These are phyloP conservation scores for Lamellibrachia satsuma DNA, from an alignment of 2,888 invertebrate genomes.

Conservation along the genomic window DNA sequence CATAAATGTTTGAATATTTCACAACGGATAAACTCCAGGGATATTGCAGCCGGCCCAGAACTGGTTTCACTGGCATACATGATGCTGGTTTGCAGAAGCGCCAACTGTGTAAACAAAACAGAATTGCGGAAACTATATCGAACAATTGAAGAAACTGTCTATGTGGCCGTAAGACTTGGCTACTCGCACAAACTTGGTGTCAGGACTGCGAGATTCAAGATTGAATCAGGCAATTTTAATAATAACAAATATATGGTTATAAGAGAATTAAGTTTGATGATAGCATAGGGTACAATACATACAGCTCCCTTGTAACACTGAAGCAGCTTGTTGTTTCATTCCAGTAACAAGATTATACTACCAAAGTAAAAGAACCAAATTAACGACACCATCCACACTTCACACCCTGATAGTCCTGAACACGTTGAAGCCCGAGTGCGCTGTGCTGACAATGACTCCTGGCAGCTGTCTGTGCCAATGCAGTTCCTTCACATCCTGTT, in stretches of 20 bases:
- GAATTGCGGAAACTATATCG: no score
- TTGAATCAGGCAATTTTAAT: no score
- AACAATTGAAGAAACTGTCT: no score
- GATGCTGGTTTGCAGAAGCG: no score
- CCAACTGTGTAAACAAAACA: no score
- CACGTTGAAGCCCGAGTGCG: conserved; percentile 93
- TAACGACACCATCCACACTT: conserved; percentile 24
- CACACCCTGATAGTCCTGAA: conserved; percentile 96
- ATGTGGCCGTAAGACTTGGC: no score
- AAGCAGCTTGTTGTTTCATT: background rate
- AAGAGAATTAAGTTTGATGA: background rate
- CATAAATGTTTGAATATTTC: no score
- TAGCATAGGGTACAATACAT: background rate
- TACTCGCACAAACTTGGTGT: no score
- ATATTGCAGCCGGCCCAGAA: no score
- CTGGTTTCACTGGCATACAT: no score
- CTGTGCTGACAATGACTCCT: conserved; percentile 91
- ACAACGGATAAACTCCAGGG: no score
- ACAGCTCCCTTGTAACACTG: background rate
- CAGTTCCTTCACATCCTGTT: conserved; percentile 95
- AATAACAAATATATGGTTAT: background rate
- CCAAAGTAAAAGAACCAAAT: background rate
- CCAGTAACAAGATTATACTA: background rate
- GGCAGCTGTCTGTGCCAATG: conserved; percentile 98
- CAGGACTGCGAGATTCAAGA: no score